Evolutionary conservation across 92 coral and sea anemone species (phyloP).

Genomic region (Palythoa caribaeorum): DNA sequence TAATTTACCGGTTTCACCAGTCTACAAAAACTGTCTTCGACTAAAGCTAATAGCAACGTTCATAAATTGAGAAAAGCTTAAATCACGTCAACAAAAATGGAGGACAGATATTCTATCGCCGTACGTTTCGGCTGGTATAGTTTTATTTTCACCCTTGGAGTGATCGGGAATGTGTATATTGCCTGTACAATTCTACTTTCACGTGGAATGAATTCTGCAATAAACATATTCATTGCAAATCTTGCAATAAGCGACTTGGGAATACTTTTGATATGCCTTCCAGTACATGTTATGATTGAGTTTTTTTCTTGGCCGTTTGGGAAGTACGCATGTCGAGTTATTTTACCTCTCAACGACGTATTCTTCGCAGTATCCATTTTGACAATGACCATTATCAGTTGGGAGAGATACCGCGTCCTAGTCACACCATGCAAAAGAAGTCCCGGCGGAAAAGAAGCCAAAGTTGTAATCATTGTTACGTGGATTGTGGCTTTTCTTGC

Average conservation of each 20-base stretch:
- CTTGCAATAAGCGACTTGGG: slow-evolving; percentile 87
- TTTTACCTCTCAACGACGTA: slow-evolving; percentile 83
- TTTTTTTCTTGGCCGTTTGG: slow-evolving; percentile 86
- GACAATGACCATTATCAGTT: slow-evolving; percentile 80
- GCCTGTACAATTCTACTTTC: slow-evolving; percentile 71
- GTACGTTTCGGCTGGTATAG: slow-evolving; percentile 88
- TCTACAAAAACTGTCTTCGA: too few species aligned
- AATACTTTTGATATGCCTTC: slow-evolving; percentile 78
- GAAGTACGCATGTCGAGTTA: slow-evolving; percentile 74
- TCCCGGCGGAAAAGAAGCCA: slow-evolving; percentile 65
- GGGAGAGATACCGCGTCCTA: slow-evolving; percentile 84
- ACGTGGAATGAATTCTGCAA: slow-evolving; percentile 77
- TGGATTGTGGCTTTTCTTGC: slow-evolving; percentile 81
- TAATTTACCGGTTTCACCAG: too few species aligned
- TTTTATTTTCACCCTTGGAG: slow-evolving; percentile 78
- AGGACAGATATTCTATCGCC: slow-evolving; percentile 44
- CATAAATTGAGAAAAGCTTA: not conserved
- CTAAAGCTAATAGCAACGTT: too few species aligned
- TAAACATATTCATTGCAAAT: slow-evolving; percentile 83
- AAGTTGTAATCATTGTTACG: slow-evolving; percentile 66
- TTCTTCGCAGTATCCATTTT: slow-evolving; percentile 84
- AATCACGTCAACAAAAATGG: not conserved
- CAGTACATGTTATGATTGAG: slow-evolving; percentile 71
- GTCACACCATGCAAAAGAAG: slow-evolving; percentile 77
- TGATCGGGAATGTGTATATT: slow-evolving; percentile 80